A percentile compares a stretch with the other conserved stretches of the same genome.
Conservation (phyloP, 2,113 vertebrate genomes). For the Oncorhynchus kisutch region DNA sequence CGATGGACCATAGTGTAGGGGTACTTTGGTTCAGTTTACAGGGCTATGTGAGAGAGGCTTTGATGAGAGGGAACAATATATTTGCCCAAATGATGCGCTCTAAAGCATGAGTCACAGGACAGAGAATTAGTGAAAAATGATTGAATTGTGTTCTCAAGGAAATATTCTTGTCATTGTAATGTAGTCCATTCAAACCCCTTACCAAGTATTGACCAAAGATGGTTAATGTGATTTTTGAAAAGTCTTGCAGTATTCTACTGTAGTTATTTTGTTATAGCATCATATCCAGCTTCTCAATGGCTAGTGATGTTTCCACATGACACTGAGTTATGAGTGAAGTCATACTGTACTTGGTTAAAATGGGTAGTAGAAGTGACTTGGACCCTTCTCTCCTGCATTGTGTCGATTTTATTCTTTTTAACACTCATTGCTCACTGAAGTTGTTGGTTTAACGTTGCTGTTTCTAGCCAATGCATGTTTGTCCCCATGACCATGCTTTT, state of each 20-base stretch:
- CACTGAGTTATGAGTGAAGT: not conserved
- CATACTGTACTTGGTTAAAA: not conserved
- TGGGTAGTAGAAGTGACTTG: conserved; percentile 26
- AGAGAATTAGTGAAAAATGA: not conserved
- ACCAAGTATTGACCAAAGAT: conserved; percentile 55
- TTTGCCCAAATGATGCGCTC: conserved; percentile 3
- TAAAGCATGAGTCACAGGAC: not conserved
- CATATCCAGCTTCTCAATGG: not conserved
- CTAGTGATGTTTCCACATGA: not conserved
- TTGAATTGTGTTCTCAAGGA: conserved; percentile 20
- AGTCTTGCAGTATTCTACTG: conserved; percentile 2
- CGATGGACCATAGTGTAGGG: not conserved
- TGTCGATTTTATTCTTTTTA: conserved; percentile 30
- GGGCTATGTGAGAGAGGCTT: not conserved
- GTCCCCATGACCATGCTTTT: conserved; percentile 22
- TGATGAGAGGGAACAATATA: not conserved
- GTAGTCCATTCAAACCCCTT: conserved; percentile 1
- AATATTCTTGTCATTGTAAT: conserved; percentile 15
- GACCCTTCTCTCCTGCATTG: conserved; percentile 30
- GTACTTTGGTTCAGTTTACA: not conserved
- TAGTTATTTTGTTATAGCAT: not conserved
- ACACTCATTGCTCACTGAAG: conserved; percentile 40
- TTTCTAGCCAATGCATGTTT: conserved; percentile 42
- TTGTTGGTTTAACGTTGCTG: conserved; percentile 32
- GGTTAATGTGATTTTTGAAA: conserved; percentile 28